phyloP scores from a whole-genome alignment of 2,113 vertebrate genomes.

The Poeciliopsis occidentalis region DNA sequence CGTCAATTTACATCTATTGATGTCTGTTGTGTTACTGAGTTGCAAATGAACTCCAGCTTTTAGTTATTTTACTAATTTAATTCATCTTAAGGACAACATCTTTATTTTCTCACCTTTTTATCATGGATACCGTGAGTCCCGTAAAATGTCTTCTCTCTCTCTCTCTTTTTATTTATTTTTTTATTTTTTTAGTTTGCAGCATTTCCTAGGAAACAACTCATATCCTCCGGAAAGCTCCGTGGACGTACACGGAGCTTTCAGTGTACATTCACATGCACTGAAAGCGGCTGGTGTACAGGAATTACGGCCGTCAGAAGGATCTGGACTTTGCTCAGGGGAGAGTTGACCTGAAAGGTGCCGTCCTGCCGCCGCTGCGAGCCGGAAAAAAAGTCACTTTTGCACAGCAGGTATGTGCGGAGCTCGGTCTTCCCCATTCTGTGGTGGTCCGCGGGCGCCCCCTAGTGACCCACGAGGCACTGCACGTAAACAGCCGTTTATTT shows the following conservation, averaged over 20 bases:
- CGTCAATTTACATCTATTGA: constrained; percentile 65
- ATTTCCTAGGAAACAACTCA: constrained; percentile 37
- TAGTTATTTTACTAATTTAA: constrained; percentile 41
- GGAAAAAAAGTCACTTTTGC: constrained; percentile 85
- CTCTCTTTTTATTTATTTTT: constrained; percentile 1
- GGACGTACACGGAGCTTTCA: too few relatives aligned
- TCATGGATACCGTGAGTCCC: constrained; percentile 31
- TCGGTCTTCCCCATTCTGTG: too few relatives aligned
- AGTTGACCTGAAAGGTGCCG: constrained; percentile 65
- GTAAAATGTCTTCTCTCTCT: not conserved
- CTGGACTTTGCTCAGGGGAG: constrained; percentile 65
- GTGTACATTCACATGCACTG: too few relatives aligned
- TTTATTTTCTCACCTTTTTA: constrained; percentile 50
- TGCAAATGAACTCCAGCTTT: constrained; percentile 48
- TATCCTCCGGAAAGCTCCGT: constrained; percentile 26
- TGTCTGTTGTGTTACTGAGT: constrained; percentile 58
- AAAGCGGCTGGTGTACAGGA: constrained; percentile 82
- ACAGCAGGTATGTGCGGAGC: constrained; percentile 78
- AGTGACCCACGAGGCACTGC: too few relatives aligned
- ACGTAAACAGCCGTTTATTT: too few relatives aligned
- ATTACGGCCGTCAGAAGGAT: constrained; percentile 85
- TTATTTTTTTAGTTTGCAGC: too few relatives aligned
- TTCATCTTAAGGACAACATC: constrained; percentile 57
- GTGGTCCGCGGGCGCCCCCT: too few relatives aligned
- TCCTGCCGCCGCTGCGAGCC: constrained; percentile 84